Percentiles rank a stretch among this genome's conserved stretches.
phyloP scores from a whole-genome alignment of 2,113 vertebrate species.

The Galeopterus variegatus region DNA sequence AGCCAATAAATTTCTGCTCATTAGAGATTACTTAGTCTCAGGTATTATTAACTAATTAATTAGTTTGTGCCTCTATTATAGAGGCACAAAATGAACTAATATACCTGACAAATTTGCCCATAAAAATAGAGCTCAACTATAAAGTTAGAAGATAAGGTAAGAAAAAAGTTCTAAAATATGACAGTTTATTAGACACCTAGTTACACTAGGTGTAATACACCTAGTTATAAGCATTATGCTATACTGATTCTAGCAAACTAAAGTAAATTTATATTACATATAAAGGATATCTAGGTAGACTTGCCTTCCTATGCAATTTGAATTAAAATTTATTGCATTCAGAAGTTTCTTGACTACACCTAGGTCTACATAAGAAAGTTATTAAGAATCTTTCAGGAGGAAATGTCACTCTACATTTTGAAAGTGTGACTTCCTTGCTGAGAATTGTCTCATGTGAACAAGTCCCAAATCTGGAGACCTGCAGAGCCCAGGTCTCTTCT shows the following conservation, averaged over 20 bases:
- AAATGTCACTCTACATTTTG: not conserved
- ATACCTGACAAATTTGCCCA: not conserved
- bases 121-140: constrained; percentile 16
- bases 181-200: not conserved
- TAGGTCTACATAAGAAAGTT: not conserved
- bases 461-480: not conserved
- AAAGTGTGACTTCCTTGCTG: not conserved
- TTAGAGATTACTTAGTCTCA: not conserved
- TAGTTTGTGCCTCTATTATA: no score
- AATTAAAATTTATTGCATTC: constrained; percentile 3
- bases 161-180: not conserved
- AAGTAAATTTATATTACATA: not conserved
- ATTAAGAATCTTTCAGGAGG: not conserved
- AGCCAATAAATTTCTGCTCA: not conserved
- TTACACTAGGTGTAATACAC: no score
- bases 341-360: not conserved
- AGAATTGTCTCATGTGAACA: not conserved
- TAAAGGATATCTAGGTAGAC: not conserved
- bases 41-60: no score
- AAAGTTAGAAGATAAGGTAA: constrained; percentile 28
- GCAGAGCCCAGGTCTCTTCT: not conserved
- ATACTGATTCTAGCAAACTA: not conserved
- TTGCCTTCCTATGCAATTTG: not conserved
- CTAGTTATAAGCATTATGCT: not conserved
- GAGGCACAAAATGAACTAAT: not conserved